A percentile compares a stretch with the other conserved stretches of the same genome.
These are phyloP conservation scores for Mya arenaria DNA, from an alignment of 1,140 invertebrate genomes.

Conservation along the genomic window DNA sequence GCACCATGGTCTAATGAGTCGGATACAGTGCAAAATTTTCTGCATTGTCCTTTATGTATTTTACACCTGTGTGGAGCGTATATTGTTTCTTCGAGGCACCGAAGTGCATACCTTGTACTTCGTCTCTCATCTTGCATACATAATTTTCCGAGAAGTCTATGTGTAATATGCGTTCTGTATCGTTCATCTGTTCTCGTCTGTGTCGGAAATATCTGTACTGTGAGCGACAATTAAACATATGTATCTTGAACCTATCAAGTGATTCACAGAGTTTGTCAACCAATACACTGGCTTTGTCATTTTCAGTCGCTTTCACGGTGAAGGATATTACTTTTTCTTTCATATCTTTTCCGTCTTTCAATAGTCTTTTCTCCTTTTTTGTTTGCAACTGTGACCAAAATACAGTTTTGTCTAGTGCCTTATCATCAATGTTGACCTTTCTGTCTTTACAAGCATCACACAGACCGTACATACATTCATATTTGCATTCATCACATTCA, in stretches of 20 bases:
- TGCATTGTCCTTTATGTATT: background rate
- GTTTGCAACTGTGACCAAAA: background rate
- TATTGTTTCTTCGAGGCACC: slow-evolving; percentile 56
- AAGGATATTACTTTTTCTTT: slow-evolving; percentile 1
- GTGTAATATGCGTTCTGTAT: slow-evolving; percentile 54
- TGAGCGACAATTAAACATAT: background rate
- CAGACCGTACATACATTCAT: background rate
- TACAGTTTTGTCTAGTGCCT: background rate
- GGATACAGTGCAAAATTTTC: slow-evolving; percentile 47
- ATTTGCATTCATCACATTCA: background rate
- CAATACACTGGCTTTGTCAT: background rate
- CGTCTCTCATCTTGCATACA: slow-evolving; percentile 11
- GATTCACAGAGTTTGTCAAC: background rate
- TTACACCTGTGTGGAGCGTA: slow-evolving; percentile 38
- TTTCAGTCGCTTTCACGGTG: slow-evolving; percentile 1
- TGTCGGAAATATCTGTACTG: background rate
- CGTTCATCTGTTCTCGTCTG: background rate
- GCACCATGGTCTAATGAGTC: slow-evolving; percentile 50
- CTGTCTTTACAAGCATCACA: background rate
- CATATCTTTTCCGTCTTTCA: background rate
- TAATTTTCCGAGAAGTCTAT: slow-evolving; percentile 63
- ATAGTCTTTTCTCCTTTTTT: background rate
- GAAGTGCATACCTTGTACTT: slow-evolving; percentile 62
- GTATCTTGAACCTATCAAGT: background rate
- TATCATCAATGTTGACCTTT: background rate